Conservation (phyloP, 2,797 vertebrate species). For the Sardinella longiceps region DNA sequence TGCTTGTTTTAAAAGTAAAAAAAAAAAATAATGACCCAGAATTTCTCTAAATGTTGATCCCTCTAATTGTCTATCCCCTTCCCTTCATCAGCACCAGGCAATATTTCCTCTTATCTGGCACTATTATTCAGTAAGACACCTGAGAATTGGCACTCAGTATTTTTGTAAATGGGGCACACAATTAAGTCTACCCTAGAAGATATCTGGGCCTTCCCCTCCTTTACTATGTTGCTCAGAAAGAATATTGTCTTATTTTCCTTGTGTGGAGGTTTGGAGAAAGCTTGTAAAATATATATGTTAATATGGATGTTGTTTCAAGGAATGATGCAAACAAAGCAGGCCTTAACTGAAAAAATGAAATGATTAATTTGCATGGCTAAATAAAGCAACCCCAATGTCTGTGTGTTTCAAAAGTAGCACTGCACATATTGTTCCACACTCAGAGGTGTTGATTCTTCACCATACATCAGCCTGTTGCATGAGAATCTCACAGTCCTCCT, state of each 20-base stretch:
- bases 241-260: neutral
- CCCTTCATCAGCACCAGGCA: neutral
- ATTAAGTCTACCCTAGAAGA: neutral
- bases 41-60: neutral
- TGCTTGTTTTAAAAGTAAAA: no score
- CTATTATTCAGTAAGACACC: neutral
- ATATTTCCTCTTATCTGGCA: neutral
- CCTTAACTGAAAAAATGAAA: neutral
- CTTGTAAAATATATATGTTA: no score
- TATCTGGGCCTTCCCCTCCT: neutral
- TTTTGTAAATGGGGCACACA: neutral
- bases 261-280: no score
- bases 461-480: conserved; percentile 57
- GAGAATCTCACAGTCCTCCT: conserved; percentile 49
- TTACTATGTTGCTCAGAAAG: neutral
- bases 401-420: conserved; percentile 45
- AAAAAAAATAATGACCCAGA: neutral
- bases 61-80: no score
- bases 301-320: neutral
- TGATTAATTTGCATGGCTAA: neutral
- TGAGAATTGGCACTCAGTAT: neutral
- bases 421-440: conserved; percentile 55
- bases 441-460: conserved; percentile 43
- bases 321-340: neutral
- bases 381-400: neutral